These are phyloP conservation scores for Clarias pachynema DNA, from an alignment of 2,797 vertebrate genomes.

Conservation along the genomic window DNA sequence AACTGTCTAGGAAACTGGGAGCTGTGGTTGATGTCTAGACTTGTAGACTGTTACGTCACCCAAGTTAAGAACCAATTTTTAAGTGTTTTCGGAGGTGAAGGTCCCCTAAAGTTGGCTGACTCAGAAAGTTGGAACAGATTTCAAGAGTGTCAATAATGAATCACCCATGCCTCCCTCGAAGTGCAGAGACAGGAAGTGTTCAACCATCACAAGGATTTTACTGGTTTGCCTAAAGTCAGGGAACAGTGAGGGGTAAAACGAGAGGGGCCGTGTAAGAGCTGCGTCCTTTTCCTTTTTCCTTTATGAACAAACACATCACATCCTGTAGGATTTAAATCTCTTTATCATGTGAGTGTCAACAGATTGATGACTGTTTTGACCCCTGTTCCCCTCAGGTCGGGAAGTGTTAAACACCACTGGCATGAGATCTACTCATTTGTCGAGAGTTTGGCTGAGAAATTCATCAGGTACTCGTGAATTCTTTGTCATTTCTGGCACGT, in stretches of 20 bases:
- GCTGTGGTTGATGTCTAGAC: constrained; percentile 14
- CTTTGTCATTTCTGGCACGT: background rate
- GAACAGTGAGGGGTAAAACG: constrained; percentile 9
- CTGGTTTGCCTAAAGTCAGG: constrained; percentile 26
- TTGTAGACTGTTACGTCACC: constrained; percentile 31
- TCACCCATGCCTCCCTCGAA: constrained; percentile 9
- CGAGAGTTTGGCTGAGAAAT: constrained; percentile 87
- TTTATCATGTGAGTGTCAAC: background rate
- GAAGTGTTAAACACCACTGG: constrained; percentile 91
- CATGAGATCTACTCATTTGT: constrained; percentile 86
- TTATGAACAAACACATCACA: background rate
- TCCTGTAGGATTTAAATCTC: constrained; percentile 3
- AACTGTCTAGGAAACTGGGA: background rate
- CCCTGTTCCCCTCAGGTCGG: constrained; percentile 76
- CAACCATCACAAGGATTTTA: constrained; percentile 32
- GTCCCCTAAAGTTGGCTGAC: constrained; percentile 18
- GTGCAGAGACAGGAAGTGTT: constrained; percentile 40
- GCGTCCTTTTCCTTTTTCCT: background rate
- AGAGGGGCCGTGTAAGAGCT: background rate
- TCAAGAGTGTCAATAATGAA: constrained; percentile 58
- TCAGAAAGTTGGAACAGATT: constrained; percentile 45
- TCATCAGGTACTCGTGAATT: constrained; percentile 80
- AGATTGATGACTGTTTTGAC: constrained; percentile 2
- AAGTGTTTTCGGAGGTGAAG: constrained; percentile 26
- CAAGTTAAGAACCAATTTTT: constrained; percentile 30